Conservation (phyloP, 2,888 invertebrate genomes). For the Ophioninae sp. region DNA sequence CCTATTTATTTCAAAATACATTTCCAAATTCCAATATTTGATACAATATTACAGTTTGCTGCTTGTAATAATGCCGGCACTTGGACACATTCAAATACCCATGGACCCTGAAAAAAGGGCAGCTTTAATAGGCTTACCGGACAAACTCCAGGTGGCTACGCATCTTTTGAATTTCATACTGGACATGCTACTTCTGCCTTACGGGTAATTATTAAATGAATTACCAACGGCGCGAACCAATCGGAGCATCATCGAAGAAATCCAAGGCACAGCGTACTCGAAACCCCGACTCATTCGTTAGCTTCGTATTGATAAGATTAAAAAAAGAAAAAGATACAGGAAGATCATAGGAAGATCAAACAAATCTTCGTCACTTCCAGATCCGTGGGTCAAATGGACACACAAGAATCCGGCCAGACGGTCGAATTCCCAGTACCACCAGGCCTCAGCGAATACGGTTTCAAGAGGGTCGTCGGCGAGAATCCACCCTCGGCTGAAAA, state of each 20-base stretch:
- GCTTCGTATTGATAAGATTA: neutral
- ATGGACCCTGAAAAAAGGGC: constrained; percentile 85
- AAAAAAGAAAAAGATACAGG: neutral
- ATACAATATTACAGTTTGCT: constrained; percentile 85
- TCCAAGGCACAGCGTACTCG: neutral
- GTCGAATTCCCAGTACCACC: constrained; percentile 85
- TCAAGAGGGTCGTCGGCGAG: constrained; percentile 88
- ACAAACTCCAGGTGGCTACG: constrained; percentile 86
- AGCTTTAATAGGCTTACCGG: constrained; percentile 86
- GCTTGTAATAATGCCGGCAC: constrained; percentile 89
- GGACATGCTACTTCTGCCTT: constrained; percentile 92
- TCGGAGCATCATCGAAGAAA: neutral
- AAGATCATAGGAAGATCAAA: neutral
- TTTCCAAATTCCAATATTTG: neutral
- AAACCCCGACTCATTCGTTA: neutral
- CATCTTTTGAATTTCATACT: constrained; percentile 89
- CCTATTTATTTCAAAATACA: too few relatives aligned
- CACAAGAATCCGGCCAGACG: constrained; percentile 80
- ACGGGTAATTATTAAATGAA: constrained; percentile 84
- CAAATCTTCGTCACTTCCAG: constrained; percentile 71
- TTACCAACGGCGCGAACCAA: neutral
- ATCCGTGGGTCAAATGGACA: constrained; percentile 80
- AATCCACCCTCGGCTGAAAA: constrained; percentile 89
- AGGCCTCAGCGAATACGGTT: constrained; percentile 89
- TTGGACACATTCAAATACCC: constrained; percentile 88